Percentiles rank a stretch among this genome's conserved stretches.
phyloP scores from a whole-genome alignment of 2,113 vertebrate genomes.

The Todiramphus saurophagus region DNA sequence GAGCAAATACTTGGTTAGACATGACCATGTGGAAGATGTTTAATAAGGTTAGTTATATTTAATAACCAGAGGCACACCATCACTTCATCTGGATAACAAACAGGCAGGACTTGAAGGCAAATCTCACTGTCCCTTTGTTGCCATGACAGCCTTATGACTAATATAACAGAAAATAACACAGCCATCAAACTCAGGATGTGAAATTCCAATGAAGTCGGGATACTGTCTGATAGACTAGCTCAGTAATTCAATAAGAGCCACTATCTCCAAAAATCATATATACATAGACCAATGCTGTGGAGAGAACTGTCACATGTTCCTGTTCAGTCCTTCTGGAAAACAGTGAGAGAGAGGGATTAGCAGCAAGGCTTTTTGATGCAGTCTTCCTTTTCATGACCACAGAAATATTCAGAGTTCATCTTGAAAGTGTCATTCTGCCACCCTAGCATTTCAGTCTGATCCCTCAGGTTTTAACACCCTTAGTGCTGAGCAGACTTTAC shows the following conservation, averaged over 20 bases:
- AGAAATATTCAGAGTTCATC: neutral
- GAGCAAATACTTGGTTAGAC: neutral
- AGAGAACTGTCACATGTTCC: neutral
- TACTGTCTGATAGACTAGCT: neutral
- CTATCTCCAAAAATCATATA: neutral
- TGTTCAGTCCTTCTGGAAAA: neutral
- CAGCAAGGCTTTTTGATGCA: neutral
- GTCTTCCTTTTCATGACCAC: neutral
- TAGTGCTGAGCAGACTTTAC: neutral
- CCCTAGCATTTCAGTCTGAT: neutral
- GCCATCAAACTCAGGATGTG: neutral
- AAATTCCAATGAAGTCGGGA: neutral
- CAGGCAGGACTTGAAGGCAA: neutral
- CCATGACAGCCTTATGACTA: slow-evolving; percentile 25
- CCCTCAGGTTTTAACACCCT: neutral
- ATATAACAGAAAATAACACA: neutral
- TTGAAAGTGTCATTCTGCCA: neutral
- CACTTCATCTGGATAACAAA: neutral
- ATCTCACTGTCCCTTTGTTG: neutral
- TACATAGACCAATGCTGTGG: neutral
- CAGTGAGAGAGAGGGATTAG: neutral
- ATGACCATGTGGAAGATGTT: neutral
- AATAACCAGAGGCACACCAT: neutral
- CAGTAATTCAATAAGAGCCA: neutral
- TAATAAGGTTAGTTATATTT: neutral